phyloP scores from a whole-genome alignment of 2,888 invertebrate genomes.

The Ectemnius lituratus region DNA sequence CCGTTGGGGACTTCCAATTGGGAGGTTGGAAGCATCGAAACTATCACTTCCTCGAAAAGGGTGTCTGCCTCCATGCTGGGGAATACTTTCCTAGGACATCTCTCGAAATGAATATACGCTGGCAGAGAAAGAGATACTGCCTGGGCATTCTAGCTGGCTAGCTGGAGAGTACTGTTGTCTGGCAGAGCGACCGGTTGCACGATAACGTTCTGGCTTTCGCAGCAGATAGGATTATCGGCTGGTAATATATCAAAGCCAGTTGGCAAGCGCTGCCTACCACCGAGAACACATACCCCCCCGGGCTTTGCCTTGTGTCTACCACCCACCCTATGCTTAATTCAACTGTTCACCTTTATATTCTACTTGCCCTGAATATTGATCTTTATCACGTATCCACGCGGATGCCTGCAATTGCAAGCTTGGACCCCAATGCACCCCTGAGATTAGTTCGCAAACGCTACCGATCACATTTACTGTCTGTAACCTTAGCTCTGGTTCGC shows the following conservation, averaged over 20 bases:
- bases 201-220: conserved; percentile 47
- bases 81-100: too few species aligned
- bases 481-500: too few species aligned
- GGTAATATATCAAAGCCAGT: conserved; percentile 65
- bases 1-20: not conserved
- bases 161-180: conserved; percentile 22
- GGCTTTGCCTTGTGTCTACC: conserved; percentile 22
- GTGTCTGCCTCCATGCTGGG: not conserved
- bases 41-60: not conserved
- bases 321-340: conserved; percentile 3
- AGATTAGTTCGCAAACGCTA: too few species aligned
- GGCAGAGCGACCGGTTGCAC: conserved; percentile 26
- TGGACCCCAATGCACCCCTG: too few species aligned
- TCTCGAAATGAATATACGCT: too few species aligned
- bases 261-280: conserved; percentile 33
- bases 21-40: not conserved
- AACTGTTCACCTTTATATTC: conserved; percentile 2
- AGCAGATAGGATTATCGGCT: conserved; percentile 62
- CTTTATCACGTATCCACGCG: too few species aligned
- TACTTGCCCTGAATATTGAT: not conserved
- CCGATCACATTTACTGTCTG: too few species aligned
- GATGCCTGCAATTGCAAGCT: too few species aligned
- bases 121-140: not conserved
- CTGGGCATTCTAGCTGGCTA: not conserved
- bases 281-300: conserved; percentile 27